phyloP scores from a whole-genome alignment of 2,888 invertebrate species.

The Junonia oenone region DNA sequence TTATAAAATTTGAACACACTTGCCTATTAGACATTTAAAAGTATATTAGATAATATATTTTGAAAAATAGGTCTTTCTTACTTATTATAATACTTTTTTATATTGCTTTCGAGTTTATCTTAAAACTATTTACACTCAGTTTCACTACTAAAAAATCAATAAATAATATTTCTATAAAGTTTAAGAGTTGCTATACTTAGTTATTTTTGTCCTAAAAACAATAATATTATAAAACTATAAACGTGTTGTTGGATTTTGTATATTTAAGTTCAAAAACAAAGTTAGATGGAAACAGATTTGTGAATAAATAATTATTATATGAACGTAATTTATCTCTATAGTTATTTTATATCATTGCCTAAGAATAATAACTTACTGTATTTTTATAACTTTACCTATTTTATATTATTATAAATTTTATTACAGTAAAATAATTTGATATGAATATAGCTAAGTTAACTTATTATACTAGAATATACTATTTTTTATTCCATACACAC shows the following conservation, averaged over 20 bases:
- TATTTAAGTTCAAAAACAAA: too few relatives aligned
- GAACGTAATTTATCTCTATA: too few relatives aligned
- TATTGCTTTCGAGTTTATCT: conserved; percentile 23
- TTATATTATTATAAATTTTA: too few relatives aligned
- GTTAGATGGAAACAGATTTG: too few relatives aligned
- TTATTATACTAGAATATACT: background rate
- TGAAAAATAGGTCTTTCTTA: conserved; percentile 28
- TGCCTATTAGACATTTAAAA: conserved; percentile 22
- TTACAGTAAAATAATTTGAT: background rate
- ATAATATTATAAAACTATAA: too few relatives aligned
- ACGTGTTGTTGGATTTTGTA: too few relatives aligned
- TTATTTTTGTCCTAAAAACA: too few relatives aligned
- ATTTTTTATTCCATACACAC: background rate
- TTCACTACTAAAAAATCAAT: background rate
- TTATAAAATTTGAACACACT: conserved; percentile 35
- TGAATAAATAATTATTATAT: too few relatives aligned
- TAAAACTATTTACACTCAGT: background rate
- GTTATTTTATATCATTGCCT: too few relatives aligned
- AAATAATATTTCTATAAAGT: background rate
- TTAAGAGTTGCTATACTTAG: background rate
- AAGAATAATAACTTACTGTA: too few relatives aligned
- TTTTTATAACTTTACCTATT: too few relatives aligned
- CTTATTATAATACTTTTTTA: conserved; percentile 16
- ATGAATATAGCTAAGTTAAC: background rate
- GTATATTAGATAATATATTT: conserved; percentile 4